These are phyloP conservation scores for Enteromius argenteus DNA, from an alignment of 2,797 vertebrate genomes.

Conservation along the genomic window DNA sequence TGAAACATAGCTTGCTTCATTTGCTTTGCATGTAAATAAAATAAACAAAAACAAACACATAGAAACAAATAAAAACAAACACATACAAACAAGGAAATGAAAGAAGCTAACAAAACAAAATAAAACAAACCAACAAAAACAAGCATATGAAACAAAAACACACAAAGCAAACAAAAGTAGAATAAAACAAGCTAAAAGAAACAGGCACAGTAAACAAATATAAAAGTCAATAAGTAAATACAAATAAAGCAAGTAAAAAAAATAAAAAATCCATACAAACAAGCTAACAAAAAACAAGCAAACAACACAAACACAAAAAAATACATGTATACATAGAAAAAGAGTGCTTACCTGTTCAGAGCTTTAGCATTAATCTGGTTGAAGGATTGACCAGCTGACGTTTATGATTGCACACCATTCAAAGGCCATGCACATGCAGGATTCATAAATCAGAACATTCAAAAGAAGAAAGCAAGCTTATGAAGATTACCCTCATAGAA, in stretches of 20 bases:
- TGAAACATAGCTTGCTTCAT: too few species aligned
- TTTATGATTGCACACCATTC: slow-evolving; percentile 28
- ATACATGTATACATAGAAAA: neutral
- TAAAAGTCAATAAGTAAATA: neutral
- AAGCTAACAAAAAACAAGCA: neutral
- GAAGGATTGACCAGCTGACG: slow-evolving; percentile 20
- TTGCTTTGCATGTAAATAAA: too few species aligned
- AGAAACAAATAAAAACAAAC: neutral
- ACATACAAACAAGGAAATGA: neutral
- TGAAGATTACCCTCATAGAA: neutral
- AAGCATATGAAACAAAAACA: neutral
- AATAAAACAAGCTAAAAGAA: neutral
- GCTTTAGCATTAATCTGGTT: slow-evolving; percentile 6
- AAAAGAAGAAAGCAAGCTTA: slow-evolving; percentile 23
- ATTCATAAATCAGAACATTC: slow-evolving; percentile 28
- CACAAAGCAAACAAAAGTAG: neutral
- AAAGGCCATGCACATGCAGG: slow-evolving; percentile 20
- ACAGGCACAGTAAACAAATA: neutral
- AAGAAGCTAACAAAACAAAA: neutral
- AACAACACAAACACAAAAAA: neutral
- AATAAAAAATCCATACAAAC: neutral
- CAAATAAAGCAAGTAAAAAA: neutral
- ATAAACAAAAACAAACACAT: neutral
- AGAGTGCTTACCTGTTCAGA: slow-evolving; percentile 6
- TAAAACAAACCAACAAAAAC: neutral